These are phyloP conservation scores for Anhinga anhinga DNA, from an alignment of 2,113 vertebrate genomes.

Conservation along the genomic window DNA sequence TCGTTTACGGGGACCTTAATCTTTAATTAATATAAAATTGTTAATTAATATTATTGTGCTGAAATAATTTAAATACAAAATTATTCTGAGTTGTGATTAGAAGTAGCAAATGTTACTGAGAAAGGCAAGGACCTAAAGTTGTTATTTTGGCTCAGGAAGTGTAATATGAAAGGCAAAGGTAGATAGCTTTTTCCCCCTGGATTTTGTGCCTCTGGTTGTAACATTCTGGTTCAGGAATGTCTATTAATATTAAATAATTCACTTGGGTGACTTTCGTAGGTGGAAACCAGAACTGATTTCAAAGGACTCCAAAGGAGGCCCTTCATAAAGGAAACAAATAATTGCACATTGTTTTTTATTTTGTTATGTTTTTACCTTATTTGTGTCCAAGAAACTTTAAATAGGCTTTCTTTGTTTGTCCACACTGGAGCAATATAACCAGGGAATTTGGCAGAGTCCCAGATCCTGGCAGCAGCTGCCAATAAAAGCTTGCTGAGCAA, in stretches of 20 bases:
- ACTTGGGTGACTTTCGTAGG: not conserved
- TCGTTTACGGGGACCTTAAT: not conserved
- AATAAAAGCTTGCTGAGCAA: slow-evolving; percentile 41
- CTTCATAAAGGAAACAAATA: slow-evolving; percentile 50
- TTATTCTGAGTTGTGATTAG: not conserved
- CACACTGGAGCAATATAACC: slow-evolving; percentile 26
- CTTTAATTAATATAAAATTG: not conserved
- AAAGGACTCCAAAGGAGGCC: not conserved
- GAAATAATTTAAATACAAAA: not conserved
- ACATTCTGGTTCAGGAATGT: not conserved
- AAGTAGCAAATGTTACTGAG: not conserved
- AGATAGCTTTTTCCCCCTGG: not conserved
- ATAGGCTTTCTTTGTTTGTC: slow-evolving; percentile 55
- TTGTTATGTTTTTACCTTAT: slow-evolving; percentile 29
- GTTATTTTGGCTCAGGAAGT: not conserved
- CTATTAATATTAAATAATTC: slow-evolving; percentile 23
- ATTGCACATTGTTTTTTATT: slow-evolving; percentile 31
- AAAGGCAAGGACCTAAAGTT: not conserved
- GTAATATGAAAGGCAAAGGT: not conserved
- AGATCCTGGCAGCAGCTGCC: slow-evolving; percentile 45
- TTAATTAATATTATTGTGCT: not conserved
- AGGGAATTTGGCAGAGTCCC: slow-evolving; percentile 35
- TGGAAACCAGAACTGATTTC: not conserved
- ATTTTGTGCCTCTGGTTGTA: not conserved
- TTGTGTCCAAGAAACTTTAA: slow-evolving; percentile 34